Conservation (phyloP, 2,888 invertebrate genomes). For the Andrena chrysosceles region DNA sequence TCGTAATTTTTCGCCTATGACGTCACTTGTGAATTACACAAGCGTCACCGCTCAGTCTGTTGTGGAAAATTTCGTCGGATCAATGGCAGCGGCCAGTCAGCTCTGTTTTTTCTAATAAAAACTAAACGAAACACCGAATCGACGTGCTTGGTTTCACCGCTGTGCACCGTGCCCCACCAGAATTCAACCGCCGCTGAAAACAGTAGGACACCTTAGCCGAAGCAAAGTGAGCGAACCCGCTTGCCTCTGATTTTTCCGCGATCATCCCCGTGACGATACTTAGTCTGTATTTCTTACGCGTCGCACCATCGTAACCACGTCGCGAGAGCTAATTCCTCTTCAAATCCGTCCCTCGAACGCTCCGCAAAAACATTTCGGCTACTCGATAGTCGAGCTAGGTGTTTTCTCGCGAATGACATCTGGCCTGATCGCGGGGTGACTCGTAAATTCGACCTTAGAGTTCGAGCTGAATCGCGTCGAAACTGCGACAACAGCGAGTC, state of each 20-base stretch:
- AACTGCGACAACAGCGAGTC: neutral
- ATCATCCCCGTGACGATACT: constrained; percentile 8
- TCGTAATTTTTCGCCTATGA: constrained; percentile 73
- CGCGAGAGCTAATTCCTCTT: neutral
- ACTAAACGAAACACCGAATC: neutral
- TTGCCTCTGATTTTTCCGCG: constrained; percentile 18
- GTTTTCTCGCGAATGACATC: constrained; percentile 26
- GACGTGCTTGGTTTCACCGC: neutral
- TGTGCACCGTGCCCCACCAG: neutral
- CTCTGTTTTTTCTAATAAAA: constrained; percentile 56
- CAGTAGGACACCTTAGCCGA: neutral
- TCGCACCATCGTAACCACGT: constrained; percentile 25
- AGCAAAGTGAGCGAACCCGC: constrained; percentile 58
- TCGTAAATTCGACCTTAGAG: neutral
- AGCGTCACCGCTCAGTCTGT: constrained; percentile 81
- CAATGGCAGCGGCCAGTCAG: constrained; percentile 51
- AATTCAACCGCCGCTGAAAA: neutral
- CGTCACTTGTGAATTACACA: constrained; percentile 81
- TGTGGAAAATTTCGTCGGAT: constrained; percentile 75
- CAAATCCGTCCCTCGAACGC: neutral
- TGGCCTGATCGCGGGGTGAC: neutral
- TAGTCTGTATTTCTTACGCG: constrained; percentile 51
- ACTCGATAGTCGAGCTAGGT: neutral
- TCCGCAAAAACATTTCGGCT: neutral
- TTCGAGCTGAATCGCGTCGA: neutral